Base-by-base conservation (phyloP, 37 sponge, comb jelly and placozoan species). In the Petrosia ficiformis region DNA sequence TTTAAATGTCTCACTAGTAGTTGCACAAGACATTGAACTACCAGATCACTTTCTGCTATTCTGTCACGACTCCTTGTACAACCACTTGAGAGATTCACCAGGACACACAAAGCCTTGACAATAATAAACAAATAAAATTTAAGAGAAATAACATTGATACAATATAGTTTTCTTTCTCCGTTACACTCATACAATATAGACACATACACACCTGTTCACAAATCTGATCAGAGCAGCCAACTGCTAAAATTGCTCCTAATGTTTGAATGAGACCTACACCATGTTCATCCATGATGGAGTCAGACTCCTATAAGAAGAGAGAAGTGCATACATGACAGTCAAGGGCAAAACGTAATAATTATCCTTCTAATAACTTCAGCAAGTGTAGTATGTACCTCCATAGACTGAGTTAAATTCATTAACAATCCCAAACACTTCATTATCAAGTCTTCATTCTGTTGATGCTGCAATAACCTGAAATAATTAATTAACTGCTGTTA, bases 1-100 rank as follows among this genome's bases (percentile, higher is more conserved):
- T n/a, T n/a, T n/a, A n/a, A n/a, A n/a, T n/a, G n/a, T n/a, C 59
- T 3, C 36, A 83, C 83, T 69, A 83, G 36, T 3, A 75, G 16
- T 31, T 26, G 28, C 41, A 41, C 64, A 21, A 76, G 21, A 30
- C 31, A n/a, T 3, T 60, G 31, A 25, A 76, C 22, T 19, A 83
- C 10, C 19, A 56, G 60, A 0, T 69, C 77, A 0, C 36, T 19
- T 4, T 42, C 41, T 1, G 42, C 48, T 41, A 83, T 11, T 4
- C 28, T 10, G 25, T 83, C 76, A 11, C 64, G 57, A 37, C 4
- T 41, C 44, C 42, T 75, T 35, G 26, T 63, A 0, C 69, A 52
- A 14, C 35, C 73, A 19, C 38, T 42, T 44, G 72, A 48, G 19
- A 83, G n/a, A 44, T 83, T 83, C n/a, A 83, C 41, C 44, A 83